Conservation (phyloP, 1,140 invertebrate species). For the Macrobrachium nipponense region DNA sequence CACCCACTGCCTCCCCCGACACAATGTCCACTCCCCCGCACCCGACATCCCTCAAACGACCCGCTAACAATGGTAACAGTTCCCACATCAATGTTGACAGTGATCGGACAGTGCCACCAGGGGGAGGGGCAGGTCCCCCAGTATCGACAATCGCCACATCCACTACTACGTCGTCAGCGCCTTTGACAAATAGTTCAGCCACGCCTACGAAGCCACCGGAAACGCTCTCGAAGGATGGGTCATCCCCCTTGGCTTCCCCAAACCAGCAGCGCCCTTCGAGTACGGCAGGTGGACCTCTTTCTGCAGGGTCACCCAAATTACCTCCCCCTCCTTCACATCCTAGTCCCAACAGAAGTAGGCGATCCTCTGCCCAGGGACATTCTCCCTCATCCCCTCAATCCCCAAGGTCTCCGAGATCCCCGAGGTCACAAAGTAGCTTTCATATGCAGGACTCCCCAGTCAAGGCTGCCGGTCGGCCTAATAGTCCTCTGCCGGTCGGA, state of each 20-base stretch:
- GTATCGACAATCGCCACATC: too few relatives aligned
- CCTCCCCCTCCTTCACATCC: conserved; percentile 46
- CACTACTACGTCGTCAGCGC: too few relatives aligned
- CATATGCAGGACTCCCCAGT: too few relatives aligned
- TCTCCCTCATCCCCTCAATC: too few relatives aligned
- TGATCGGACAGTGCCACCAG: not conserved
- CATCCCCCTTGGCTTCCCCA: conserved; percentile 19
- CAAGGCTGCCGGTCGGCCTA: too few relatives aligned
- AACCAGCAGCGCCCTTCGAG: not conserved
- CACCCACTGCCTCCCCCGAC: conserved; percentile 2
- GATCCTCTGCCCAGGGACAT: not conserved
- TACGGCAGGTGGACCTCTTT: not conserved
- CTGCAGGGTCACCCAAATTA: conserved; percentile 12
- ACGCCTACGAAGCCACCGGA: conserved; percentile 22
- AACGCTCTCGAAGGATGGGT: not conserved
- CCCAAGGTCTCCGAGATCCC: too few relatives aligned
- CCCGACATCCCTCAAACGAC: not conserved
- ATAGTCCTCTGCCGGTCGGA: too few relatives aligned
- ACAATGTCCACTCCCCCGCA: conserved; percentile 5
- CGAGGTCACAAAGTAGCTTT: too few relatives aligned
- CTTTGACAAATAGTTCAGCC: too few relatives aligned
- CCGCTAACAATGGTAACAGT: not conserved
- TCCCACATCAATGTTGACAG: not conserved
- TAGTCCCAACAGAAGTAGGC: not conserved
- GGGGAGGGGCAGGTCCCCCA: too few relatives aligned